Evolutionary conservation across 2,113 vertebrate genomes (phyloP), one percentile per base, ranked within the genome.

Genomic region (Psephotus haematonotus): DNA sequence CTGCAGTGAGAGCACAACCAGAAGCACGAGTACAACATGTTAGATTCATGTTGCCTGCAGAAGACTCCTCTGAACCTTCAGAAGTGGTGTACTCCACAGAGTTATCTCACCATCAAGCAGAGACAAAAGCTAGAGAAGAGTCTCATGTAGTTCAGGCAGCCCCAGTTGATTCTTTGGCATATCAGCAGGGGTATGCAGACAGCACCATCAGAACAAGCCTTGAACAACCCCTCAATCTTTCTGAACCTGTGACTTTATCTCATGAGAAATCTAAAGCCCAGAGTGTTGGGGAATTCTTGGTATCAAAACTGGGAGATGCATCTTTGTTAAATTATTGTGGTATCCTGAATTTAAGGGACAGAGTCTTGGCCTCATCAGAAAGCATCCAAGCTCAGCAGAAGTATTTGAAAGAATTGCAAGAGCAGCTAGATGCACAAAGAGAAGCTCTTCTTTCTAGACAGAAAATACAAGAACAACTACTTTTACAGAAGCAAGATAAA

Each of bases 391-490:
- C 94, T 93, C 97, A 94, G 88, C 98, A 98, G 39, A 95, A 87
- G 46, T 97, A 98, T 85, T 81, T 98, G 87, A 97, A 95, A 85
- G 96, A 95, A 59, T 87, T 96, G 78, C 97, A 98, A 59, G 92
- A 96, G n/a, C 97, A 97, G 43, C 39, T 98, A 28, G 93, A 97
- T 88, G 81, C 93, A 60, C 97, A 98, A 20, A 97, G 97, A 86
- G 97, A 98, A 93, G 91, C 93, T 55, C 81, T 98, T 41, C 76
- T 91, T 60, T 92, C 33, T 84, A 97, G 97, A 43, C 98, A 97
- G 67, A 98, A 90, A 91, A 83, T 93, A 53, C 98, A 98, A n/a
- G 97, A 98, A 75, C 97, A 98, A 44, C 37, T 96, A 18, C 97
- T 97, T 35, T 14, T 96, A 28, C 93, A 94, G 69, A 98, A 95